Conservation (phyloP, 2,797 vertebrate genomes). For the Vipera latastei region DNA sequence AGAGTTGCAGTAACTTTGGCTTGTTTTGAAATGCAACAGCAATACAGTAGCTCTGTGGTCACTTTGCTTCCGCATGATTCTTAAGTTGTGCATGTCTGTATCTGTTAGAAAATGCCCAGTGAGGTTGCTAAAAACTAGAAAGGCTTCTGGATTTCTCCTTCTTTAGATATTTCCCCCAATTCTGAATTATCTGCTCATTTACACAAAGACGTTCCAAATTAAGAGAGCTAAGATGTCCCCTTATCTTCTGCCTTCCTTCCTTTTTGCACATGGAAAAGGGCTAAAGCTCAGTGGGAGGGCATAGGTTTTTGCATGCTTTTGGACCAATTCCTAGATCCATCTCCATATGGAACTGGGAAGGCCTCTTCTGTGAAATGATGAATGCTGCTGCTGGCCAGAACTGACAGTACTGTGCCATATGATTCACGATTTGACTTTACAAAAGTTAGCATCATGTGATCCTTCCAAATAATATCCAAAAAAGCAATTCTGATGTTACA, state of each 20-base stretch:
- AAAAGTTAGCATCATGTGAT: background rate
- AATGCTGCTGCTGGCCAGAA: background rate
- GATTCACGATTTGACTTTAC: background rate
- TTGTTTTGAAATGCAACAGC: background rate
- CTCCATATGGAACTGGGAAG: background rate
- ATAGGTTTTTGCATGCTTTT: background rate
- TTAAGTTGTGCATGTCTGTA: background rate
- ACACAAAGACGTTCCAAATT: background rate
- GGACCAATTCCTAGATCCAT: background rate
- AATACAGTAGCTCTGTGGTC: background rate
- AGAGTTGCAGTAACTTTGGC: background rate
- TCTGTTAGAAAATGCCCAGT: background rate
- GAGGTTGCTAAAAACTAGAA: background rate
- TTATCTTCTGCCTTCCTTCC: background rate
- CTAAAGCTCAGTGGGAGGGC: background rate
- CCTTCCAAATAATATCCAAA: background rate
- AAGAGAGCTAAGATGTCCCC: background rate
- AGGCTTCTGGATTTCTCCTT: background rate
- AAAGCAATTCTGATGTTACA: background rate
- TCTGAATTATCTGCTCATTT: background rate
- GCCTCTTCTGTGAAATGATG: background rate
- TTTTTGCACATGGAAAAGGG: background rate
- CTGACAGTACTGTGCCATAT: background rate
- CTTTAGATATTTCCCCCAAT: background rate
- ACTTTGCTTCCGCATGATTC: background rate